Percentiles rank a stretch among this genome's conserved stretches.
Conservation (phyloP, 2,113 vertebrate genomes). For the Pelvicachromis taeniatus region DNA sequence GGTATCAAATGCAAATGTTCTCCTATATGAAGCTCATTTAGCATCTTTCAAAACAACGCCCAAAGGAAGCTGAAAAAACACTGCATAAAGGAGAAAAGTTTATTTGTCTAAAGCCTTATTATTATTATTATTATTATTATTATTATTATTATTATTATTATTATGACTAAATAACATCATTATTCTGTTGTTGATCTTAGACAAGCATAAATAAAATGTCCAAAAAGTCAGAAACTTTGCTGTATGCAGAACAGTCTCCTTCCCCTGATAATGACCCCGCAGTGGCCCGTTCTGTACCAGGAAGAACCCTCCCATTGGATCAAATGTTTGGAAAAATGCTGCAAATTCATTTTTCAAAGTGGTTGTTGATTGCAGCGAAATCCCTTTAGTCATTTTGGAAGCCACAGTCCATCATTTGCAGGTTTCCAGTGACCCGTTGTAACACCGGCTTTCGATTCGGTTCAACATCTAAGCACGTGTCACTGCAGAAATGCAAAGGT, state of each 20-base stretch:
- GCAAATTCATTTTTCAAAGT: neutral
- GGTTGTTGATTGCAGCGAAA: neutral
- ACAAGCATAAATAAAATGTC: neutral
- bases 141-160: too few relatives aligned
- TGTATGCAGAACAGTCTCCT: neutral
- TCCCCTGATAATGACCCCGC: neutral
- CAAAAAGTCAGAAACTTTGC: neutral
- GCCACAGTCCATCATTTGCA: neutral
- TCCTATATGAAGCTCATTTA: neutral
- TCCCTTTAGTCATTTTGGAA: neutral
- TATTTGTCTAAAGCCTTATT: neutral
- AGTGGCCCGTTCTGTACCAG: neutral
- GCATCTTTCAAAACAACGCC: neutral
- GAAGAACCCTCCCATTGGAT: neutral
- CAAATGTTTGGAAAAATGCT: neutral
- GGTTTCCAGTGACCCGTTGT: neutral
- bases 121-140: too few relatives aligned
- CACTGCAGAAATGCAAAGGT: constrained; percentile 31
- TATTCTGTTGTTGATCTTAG: neutral
- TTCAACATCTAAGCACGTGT: neutral
- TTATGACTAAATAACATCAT: too few relatives aligned
- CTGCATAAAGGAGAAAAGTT: neutral
- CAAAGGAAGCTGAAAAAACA: neutral
- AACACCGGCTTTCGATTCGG: neutral
- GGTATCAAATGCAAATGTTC: neutral